phyloP scores from a whole-genome alignment of 2,113 vertebrate species.

The Morphnarchus princeps region DNA sequence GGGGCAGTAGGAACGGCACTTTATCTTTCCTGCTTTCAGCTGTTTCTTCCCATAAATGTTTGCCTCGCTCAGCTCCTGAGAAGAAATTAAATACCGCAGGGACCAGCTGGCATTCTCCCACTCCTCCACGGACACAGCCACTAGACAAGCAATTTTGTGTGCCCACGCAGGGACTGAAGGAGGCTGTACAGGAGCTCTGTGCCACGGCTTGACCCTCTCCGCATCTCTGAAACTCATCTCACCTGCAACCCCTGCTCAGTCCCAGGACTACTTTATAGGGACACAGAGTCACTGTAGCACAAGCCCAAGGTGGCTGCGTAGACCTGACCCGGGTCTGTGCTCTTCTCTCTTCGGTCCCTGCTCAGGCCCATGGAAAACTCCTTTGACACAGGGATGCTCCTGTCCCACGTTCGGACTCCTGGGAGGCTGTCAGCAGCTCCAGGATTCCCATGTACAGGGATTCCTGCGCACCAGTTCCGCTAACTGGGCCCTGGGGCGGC shows the following conservation, averaged over 20 bases:
- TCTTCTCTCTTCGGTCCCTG: neutral
- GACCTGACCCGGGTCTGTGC: neutral
- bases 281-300: neutral
- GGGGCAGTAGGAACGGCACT: neutral
- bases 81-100: neutral
- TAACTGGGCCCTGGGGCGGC: neutral
- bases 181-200: neutral
- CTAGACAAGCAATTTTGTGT: neutral
- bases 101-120: constrained; percentile 41
- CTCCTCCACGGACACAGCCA: neutral
- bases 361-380: neutral
- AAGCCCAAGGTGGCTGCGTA: neutral
- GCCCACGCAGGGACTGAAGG: neutral
- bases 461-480: neutral
- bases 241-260: neutral
- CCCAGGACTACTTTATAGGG: neutral
- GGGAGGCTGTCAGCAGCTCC: neutral
- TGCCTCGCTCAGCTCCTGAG: neutral
- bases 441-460: neutral
- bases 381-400: neutral
- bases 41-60: neutral
- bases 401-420: neutral
- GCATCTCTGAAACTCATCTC: neutral
- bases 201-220: neutral
- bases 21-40: neutral